Percentiles rank a stretch among this genome's conserved stretches.
Evolutionary conservation across 2,797 vertebrate species (phyloP).

Genomic region (Eleutherodactylus coqui): DNA sequence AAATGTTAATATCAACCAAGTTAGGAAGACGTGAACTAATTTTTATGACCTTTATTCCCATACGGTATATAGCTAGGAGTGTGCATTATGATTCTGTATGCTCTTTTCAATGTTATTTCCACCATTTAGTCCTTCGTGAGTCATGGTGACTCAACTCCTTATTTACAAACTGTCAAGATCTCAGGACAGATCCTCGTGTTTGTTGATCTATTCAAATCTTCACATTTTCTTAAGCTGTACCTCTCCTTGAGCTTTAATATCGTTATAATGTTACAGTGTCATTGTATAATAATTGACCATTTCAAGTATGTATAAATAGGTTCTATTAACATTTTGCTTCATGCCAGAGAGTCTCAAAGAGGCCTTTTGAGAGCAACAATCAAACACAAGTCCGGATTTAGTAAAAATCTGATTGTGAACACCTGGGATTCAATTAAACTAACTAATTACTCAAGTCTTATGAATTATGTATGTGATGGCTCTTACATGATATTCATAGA

Average conservation of each 20-base stretch:
- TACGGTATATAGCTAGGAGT: neutral
- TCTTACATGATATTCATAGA: neutral
- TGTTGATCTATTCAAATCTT: constrained; percentile 3
- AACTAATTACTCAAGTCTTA: neutral
- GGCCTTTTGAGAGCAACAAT: neutral
- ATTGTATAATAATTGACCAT: neutral
- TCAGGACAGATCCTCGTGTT: neutral
- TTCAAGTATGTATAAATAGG: neutral
- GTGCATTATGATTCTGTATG: neutral
- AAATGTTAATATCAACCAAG: neutral
- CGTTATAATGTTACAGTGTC: neutral
- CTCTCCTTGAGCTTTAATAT: neutral
- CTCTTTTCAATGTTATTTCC: constrained; percentile 11
- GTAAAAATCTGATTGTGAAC: constrained; percentile 22
- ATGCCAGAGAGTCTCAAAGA: neutral
- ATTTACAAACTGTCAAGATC: neutral
- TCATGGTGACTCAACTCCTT: neutral
- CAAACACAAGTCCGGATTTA: constrained; percentile 19
- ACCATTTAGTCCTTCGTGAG: neutral
- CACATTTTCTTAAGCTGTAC: neutral
- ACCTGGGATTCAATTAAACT: constrained; percentile 35
- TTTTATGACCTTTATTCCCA: neutral
- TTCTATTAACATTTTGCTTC: constrained; percentile 8
- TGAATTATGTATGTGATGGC: constrained; percentile 19
- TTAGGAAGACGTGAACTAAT: neutral